A percentile compares a stretch with the other conserved stretches of the same genome.
Evolutionary conservation across 1,140 invertebrate species (phyloP).

Genomic region (Paraescarpia echinospica): DNA sequence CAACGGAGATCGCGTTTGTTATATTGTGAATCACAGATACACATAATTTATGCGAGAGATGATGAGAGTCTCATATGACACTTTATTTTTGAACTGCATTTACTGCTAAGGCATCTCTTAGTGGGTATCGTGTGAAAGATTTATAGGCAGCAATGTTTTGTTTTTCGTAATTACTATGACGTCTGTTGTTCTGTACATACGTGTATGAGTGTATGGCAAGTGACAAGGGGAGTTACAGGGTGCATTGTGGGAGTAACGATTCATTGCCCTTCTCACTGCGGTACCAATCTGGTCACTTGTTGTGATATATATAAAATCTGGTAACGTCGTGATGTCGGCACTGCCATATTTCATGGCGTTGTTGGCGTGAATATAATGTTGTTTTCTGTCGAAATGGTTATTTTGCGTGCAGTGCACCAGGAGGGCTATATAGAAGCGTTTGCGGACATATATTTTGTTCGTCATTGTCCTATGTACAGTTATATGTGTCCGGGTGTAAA

Average conservation of each 20-base stretch:
- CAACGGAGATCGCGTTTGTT: background rate
- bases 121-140: background rate
- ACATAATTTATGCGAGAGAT: background rate
- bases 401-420: background rate
- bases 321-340: background rate
- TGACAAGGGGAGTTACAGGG: background rate
- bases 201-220: background rate
- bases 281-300: background rate
- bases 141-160: constrained; percentile 5
- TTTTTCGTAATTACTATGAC: background rate
- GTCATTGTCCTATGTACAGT: background rate
- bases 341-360: background rate
- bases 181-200: background rate
- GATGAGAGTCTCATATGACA: background rate
- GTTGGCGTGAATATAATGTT: background rate
- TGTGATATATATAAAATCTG: constrained; percentile 2
- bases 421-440: background rate
- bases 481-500: background rate
- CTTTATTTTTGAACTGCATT: constrained; percentile 6
- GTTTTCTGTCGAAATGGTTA: background rate
- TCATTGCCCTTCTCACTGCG: background rate
- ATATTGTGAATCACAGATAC: constrained; percentile 6
- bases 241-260: background rate
- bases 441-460: background rate
- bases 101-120: background rate